Base-by-base conservation (phyloP, 2,888 invertebrate species). In the Diaphora mendica region DNA sequence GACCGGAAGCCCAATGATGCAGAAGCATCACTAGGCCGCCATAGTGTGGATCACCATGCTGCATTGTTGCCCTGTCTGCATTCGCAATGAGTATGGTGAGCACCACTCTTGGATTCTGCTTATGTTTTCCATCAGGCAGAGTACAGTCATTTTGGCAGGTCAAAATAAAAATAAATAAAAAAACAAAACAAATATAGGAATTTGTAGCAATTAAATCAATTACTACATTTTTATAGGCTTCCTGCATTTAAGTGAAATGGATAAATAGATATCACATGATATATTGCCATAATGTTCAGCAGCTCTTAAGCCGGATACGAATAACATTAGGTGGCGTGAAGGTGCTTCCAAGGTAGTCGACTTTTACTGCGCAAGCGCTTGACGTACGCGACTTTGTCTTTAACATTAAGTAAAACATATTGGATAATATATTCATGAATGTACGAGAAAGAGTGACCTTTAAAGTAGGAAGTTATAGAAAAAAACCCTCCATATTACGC, bases 341-440 rank as follows among this genome's bases (percentile, higher is more conserved):
- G 71, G 71, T 44, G 3, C 20, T 26, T 26, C 33, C 72, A 72
- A 72, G 72, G 72, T 64, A 11, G 68, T 11, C 68, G 20, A 72
- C 72, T 67, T 72, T 71, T 71, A 67, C 71, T 51, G 5, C 2
- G 39, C 7, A 1, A n/a, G 11, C 7, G 23, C 44, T 75, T 48
- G 44, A 48, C 11, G 66, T 26, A 20, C 20, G 30, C 20, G 66
- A 9, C 51, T 68, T 68, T 68, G 51, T 68, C 51, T 68, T 30
- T 3, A 7, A 15, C 30, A 48, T 30, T 48, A 13, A 3, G 20
- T 67, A 26, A 23, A 30, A 33, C 23, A 23, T 26, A 48, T 48
- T 67, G 7, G 17, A 48, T 17, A 42, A 65, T 66, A n/a, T 66
- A 26, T 26, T 20, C 44, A 30, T 30, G 20, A 30, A 67, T 26